phyloP scores from a whole-genome alignment of 2,797 vertebrate genomes.

The Apogon hyalosoma region DNA sequence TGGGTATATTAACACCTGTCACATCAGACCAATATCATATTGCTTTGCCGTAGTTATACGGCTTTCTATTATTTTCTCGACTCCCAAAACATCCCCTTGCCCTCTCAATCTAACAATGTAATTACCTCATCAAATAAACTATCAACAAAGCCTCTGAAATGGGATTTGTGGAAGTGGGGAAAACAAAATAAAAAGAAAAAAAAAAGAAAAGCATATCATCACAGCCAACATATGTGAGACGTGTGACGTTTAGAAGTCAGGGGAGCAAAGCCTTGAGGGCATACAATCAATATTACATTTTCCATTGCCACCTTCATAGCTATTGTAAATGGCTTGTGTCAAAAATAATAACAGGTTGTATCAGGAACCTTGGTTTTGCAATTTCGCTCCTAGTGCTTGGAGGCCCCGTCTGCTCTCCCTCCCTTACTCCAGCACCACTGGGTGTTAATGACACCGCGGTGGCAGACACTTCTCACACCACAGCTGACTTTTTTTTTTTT shows the following conservation, averaged over 20 bases:
- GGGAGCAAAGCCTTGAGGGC: constrained; percentile 86
- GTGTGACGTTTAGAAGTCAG: constrained; percentile 82
- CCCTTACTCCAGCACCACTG: constrained; percentile 64
- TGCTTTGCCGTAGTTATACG: constrained; percentile 48
- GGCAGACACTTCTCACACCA: constrained; percentile 74
- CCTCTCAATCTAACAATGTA: constrained; percentile 68
- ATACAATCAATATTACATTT: constrained; percentile 91
- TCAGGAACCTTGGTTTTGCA: constrained; percentile 89
- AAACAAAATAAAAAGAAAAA: constrained; percentile 53
- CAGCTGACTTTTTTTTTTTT: constrained; percentile 52
- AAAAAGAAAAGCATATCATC: constrained; percentile 76
- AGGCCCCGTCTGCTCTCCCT: constrained; percentile 75
- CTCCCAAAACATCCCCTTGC: constrained; percentile 68
- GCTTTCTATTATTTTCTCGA: constrained; percentile 71
- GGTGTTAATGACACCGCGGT: constrained; percentile 81
- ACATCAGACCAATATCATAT: constrained; percentile 68
- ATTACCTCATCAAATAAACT: constrained; percentile 78
- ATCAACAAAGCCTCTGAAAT: constrained; percentile 63
- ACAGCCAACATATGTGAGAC: constrained; percentile 76
- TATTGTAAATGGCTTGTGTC: constrained; percentile 91
- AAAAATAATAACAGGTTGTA: constrained; percentile 91
- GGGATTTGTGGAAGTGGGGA: constrained; percentile 68
- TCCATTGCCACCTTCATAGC: constrained; percentile 89
- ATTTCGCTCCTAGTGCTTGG: constrained; percentile 83
- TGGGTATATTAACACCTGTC: constrained; percentile 78